Evolutionary conservation across 1,140 invertebrate genomes (phyloP).

Genomic region (Ladona fulva): DNA sequence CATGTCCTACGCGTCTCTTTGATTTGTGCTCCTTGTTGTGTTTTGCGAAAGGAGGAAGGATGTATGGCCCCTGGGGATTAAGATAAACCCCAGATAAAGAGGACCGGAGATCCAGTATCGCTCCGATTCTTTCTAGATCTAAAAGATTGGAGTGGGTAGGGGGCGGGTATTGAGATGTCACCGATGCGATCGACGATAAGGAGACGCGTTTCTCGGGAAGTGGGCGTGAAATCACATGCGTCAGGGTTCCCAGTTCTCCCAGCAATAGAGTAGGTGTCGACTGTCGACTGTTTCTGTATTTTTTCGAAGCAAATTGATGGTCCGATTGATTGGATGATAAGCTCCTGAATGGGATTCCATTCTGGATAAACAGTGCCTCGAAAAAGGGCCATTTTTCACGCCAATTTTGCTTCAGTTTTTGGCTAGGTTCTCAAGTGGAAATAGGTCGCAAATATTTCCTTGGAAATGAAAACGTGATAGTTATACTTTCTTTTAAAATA

Average conservation of each 20-base stretch:
- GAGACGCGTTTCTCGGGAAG: not conserved
- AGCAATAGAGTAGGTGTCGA: not conserved
- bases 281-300: not conserved
- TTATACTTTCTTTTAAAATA: too few species aligned
- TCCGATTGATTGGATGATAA: constrained; percentile 9
- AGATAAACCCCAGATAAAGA: not conserved
- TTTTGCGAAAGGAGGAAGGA: not conserved
- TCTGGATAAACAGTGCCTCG: not conserved
- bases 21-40: not conserved
- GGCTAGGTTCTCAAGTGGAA: too few species aligned
- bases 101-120: not conserved
- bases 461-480: too few species aligned
- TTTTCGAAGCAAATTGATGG: not conserved
- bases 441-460: too few species aligned
- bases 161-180: not conserved
- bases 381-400: not conserved
- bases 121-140: too few species aligned
- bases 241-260: too few species aligned
- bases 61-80: not conserved
- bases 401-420: too few species aligned
- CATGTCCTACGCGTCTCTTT: not conserved
- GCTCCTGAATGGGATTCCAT: not conserved
- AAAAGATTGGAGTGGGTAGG: not conserved
- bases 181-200: not conserved
- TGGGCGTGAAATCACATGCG: not conserved